A percentile compares a stretch with the other conserved stretches of the same genome.
Evolutionary conservation across 1,140 invertebrate species (phyloP).

Genomic region (Drosophila kohkoa): DNA sequence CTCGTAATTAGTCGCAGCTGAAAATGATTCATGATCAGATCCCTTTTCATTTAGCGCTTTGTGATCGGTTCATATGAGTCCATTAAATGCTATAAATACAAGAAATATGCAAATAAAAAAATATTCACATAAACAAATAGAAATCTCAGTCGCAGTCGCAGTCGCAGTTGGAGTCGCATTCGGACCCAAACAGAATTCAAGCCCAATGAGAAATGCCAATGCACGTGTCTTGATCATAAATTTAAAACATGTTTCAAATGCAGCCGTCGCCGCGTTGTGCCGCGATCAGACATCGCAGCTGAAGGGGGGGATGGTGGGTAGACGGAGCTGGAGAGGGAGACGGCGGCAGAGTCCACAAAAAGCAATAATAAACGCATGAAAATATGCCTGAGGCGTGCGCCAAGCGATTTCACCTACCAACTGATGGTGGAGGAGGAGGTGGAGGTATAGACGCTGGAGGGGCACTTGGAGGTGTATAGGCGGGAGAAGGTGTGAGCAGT

Average conservation of each 20-base stretch:
- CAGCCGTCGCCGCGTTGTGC: slow-evolving; percentile 31
- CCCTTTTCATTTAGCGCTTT: not conserved
- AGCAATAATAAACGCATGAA: slow-evolving; percentile 78
- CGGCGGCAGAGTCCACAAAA: slow-evolving; percentile 58
- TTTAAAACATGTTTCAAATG: slow-evolving; percentile 81
- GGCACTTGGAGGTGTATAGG: not conserved
- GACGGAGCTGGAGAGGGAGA: not conserved
- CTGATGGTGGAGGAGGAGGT: not conserved
- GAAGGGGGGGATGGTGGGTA: not conserved
- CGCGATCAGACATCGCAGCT: not conserved
- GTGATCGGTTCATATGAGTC: slow-evolving; percentile 11
- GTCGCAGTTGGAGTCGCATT: not conserved
- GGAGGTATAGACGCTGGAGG: not conserved
- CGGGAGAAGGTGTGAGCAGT: not conserved
- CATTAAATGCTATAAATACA: slow-evolving; percentile 72
- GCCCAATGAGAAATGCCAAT: slow-evolving; percentile 67
- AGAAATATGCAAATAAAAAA: slow-evolving; percentile 62
- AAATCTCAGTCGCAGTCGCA: slow-evolving; percentile 51
- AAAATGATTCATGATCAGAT: slow-evolving; percentile 12
- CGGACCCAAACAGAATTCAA: slow-evolving; percentile 56
- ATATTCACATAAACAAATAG: slow-evolving; percentile 76
- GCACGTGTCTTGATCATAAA: slow-evolving; percentile 79
- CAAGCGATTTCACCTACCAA: slow-evolving; percentile 72
- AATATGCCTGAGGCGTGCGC: slow-evolving; percentile 77
- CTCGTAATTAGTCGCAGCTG: not conserved